Percentiles rank a stretch among this genome's conserved stretches.
Evolutionary conservation across 2,113 vertebrate genomes (phyloP).

Genomic region (Vanacampus margaritifer): DNA sequence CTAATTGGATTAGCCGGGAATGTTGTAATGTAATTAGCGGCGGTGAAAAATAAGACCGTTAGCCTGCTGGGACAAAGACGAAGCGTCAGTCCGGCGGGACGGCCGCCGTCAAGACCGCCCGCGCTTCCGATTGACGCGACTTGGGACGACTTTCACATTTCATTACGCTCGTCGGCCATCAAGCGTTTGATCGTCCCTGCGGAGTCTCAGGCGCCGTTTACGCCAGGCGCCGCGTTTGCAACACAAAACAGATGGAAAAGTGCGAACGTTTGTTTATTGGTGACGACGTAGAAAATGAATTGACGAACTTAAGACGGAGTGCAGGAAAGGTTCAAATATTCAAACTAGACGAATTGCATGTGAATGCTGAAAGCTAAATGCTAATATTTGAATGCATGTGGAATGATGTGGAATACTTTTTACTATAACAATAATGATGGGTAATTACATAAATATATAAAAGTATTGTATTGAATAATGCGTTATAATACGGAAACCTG

Average conservation of each 20-base stretch:
- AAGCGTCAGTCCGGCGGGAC: slow-evolving; percentile 4
- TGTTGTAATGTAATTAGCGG: slow-evolving; percentile 48
- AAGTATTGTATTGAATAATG: no score
- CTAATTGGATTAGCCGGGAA: slow-evolving; percentile 50
- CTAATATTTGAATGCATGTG: no score
- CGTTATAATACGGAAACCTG: no score
- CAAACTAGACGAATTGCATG: no score
- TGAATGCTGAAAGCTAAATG: no score
- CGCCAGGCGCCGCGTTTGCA: neutral
- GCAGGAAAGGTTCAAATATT: no score
- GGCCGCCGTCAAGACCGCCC: neutral
- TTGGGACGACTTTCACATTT: neutral
- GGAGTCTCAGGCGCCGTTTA: neutral
- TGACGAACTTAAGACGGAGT: neutral
- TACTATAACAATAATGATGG: no score
- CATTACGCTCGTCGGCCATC: neutral
- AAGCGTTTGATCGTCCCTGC: neutral
- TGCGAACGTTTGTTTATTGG: neutral
- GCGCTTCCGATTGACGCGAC: neutral
- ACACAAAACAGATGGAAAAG: neutral
- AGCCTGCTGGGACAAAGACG: slow-evolving; percentile 24
- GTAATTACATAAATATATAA: no score
- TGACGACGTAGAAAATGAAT: neutral
- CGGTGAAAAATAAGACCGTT: slow-evolving; percentile 17
- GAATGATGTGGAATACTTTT: no score